A percentile compares a stretch with the other conserved stretches of the same genome.
Conservation (phyloP, 2,113 vertebrate genomes). For the Prolemur simus region DNA sequence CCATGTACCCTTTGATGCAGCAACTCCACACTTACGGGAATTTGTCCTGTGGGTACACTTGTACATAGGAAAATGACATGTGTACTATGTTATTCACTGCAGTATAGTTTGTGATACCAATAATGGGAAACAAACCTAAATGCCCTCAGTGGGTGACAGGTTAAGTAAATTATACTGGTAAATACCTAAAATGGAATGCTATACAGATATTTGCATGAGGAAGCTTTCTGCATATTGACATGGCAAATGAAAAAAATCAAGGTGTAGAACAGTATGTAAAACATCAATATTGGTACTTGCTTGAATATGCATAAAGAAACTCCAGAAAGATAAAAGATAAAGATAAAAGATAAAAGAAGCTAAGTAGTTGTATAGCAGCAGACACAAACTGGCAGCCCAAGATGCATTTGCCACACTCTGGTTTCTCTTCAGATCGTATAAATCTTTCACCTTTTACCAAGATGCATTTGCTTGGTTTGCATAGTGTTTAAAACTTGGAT, state of each 20-base stretch:
- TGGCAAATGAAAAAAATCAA: conserved; percentile 31
- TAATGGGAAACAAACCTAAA: neutral
- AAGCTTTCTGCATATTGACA: neutral
- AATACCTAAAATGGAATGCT: neutral
- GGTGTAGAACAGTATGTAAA: neutral
- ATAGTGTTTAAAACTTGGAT: conserved; percentile 34
- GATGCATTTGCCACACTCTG: neutral
- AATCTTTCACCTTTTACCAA: neutral
- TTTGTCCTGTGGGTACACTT: neutral
- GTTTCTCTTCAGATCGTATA: too few species aligned
- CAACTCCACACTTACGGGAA: neutral
- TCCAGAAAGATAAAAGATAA: neutral
- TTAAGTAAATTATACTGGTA: neutral
- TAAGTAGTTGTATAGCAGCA: neutral
- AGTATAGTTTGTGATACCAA: neutral
- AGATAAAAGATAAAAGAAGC: neutral
- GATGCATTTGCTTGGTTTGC: neutral
- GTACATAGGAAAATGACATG: neutral
- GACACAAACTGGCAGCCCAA: neutral
- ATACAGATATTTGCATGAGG: neutral
- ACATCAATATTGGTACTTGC: neutral
- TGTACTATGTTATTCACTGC: neutral
- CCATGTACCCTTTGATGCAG: neutral
- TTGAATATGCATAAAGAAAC: conserved; percentile 10
- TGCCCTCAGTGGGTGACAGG: neutral